Percentiles rank a stretch among this genome's conserved stretches.
Conservation (phyloP, 2,888 invertebrate species). For the Erebia epiphron region DNA sequence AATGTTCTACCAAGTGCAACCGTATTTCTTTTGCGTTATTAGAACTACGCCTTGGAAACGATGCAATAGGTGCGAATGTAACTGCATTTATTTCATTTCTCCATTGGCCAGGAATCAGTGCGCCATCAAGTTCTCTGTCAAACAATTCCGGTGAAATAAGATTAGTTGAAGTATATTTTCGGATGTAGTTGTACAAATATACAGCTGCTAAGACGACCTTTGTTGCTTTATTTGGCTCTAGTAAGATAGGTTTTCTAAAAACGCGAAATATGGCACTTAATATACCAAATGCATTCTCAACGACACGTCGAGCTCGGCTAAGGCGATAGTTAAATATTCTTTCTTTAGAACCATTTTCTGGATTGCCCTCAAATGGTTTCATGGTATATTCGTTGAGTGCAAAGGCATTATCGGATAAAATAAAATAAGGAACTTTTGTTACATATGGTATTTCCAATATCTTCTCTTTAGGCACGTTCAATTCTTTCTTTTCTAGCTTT, state of each 20-base stretch:
- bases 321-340: background rate
- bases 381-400: background rate
- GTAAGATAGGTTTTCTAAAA: background rate
- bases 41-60: too few species aligned
- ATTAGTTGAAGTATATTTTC: too few species aligned
- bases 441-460: background rate
- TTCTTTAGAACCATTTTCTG: background rate
- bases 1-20: too few species aligned
- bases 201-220: background rate
- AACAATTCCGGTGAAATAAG: too few species aligned
- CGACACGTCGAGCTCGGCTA: background rate
- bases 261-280: background rate
- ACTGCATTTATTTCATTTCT: too few species aligned
- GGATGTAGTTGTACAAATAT: background rate
- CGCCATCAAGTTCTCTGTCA: too few species aligned
- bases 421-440: background rate
- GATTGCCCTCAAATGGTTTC: background rate
- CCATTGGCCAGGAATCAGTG: too few species aligned
- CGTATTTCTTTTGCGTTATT: too few species aligned
- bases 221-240: background rate
- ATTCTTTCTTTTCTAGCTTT: background rate
- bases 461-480: background rate
- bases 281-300: conserved; percentile 9
- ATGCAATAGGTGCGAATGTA: too few species aligned
- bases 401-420: conserved; percentile 2